Conservation (phyloP, 2,797 vertebrate genomes). For the Hippoglossus hippoglossus region DNA sequence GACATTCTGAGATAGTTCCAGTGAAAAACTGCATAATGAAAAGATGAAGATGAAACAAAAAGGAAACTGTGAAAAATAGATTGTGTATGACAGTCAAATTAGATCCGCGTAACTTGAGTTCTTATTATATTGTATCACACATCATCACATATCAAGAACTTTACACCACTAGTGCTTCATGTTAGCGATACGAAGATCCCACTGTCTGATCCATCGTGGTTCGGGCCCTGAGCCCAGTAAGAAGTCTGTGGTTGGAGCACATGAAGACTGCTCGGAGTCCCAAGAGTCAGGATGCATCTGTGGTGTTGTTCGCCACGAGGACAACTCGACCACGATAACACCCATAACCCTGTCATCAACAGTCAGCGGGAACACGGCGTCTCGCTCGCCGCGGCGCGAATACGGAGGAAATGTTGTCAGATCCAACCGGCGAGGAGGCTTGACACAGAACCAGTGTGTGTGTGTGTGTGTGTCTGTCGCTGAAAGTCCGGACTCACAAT, state of each 20-base stretch:
- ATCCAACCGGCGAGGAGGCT: conserved; percentile 32
- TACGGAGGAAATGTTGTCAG: conserved; percentile 30
- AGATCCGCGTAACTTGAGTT: too few relatives aligned
- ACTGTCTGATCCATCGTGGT: neutral
- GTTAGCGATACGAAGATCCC: neutral
- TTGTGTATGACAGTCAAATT: neutral
- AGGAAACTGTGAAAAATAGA: neutral
- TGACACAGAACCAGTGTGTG: conserved; percentile 14
- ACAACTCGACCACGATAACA: conserved; percentile 41
- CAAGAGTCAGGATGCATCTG: conserved; percentile 38
- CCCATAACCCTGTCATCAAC: conserved; percentile 39
- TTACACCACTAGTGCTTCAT: neutral
- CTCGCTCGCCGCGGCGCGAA: conserved; percentile 40
- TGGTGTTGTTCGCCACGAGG: conserved; percentile 21
- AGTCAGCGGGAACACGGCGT: conserved; percentile 41
- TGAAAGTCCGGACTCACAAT: conserved; percentile 1
- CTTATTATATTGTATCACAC: too few relatives aligned
- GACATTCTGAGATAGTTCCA: neutral
- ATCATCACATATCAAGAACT: too few relatives aligned
- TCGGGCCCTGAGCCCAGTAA: neutral
- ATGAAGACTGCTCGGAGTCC: conserved; percentile 3
- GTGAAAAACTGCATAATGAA: neutral
- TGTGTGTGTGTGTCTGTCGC: neutral
- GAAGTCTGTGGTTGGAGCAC: neutral
- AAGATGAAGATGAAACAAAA: neutral